Conservation (phyloP, 1,140 invertebrate genomes). For the Colletes gigas region DNA sequence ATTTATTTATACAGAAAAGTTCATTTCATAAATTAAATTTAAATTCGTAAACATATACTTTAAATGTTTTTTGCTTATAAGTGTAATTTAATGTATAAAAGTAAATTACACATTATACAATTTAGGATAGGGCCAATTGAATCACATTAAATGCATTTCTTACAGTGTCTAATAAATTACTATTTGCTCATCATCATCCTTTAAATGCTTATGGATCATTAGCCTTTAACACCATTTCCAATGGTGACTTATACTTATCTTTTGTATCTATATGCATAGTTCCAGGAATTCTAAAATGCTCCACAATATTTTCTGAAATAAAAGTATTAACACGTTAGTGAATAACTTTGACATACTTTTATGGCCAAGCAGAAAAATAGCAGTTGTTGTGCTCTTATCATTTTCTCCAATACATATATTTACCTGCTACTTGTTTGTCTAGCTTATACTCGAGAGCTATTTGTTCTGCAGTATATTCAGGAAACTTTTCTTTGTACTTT, state of each 20-base stretch:
- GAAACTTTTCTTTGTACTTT: slow-evolving; percentile 83
- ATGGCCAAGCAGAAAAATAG: background rate
- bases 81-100: slow-evolving; percentile 14
- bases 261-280: background rate
- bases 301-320: slow-evolving; percentile 49
- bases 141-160: background rate
- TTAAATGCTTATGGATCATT: background rate
- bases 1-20: background rate
- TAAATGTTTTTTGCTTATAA: background rate
- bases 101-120: background rate
- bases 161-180: background rate
- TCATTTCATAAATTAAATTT: background rate
- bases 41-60: background rate
- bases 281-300: slow-evolving; percentile 32
- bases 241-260: no score
- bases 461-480: slow-evolving; percentile 80
- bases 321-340: slow-evolving; percentile 10
- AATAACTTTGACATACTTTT: background rate
- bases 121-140: background rate
- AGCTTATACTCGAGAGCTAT: slow-evolving; percentile 87
- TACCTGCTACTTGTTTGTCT: slow-evolving; percentile 83
- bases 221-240: no score
- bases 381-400: background rate
- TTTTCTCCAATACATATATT: slow-evolving; percentile 60
- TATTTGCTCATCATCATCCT: slow-evolving; percentile 1